A percentile compares a stretch with the other conserved stretches of the same genome.
These are phyloP conservation scores for Phalacrocorax carbo DNA, from an alignment of 2,113 vertebrate genomes.

Conservation along the genomic window DNA sequence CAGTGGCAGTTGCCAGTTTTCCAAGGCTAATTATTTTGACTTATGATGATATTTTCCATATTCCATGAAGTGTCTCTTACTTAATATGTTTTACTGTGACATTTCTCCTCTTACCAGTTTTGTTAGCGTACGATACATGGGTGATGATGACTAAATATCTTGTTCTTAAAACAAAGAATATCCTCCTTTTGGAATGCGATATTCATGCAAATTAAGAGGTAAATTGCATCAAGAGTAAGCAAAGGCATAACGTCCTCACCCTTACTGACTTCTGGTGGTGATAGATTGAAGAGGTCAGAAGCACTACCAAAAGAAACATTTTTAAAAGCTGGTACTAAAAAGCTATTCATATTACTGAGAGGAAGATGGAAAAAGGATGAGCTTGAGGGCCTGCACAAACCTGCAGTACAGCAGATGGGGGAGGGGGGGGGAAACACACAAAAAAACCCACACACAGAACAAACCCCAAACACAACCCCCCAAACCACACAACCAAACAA, in stretches of 20 bases:
- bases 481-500: not conserved
- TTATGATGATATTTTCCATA: not conserved
- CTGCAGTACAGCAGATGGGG: not conserved
- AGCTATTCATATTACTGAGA: not conserved
- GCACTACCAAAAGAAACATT: not conserved
- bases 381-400: not conserved
- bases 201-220: not conserved
- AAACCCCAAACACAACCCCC: too few relatives aligned
- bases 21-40: constrained; percentile 21
- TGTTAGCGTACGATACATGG: not conserved
- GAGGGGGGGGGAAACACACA: not conserved
- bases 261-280: not conserved
- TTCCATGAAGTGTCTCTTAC: not conserved
- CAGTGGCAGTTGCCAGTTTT: not conserved
- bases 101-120: not conserved
- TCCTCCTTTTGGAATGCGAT: not conserved
- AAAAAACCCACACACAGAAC: too few relatives aligned
- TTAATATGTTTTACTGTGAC: not conserved
- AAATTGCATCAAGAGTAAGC: not conserved
- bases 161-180: not conserved
- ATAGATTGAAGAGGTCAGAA: not conserved
- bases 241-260: not conserved
- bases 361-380: not conserved
- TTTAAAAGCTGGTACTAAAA: not conserved
- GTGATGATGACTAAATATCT: not conserved